These are phyloP conservation scores for Pelochelys cantorii DNA, from an alignment of 2,797 vertebrate species.

Conservation along the genomic window DNA sequence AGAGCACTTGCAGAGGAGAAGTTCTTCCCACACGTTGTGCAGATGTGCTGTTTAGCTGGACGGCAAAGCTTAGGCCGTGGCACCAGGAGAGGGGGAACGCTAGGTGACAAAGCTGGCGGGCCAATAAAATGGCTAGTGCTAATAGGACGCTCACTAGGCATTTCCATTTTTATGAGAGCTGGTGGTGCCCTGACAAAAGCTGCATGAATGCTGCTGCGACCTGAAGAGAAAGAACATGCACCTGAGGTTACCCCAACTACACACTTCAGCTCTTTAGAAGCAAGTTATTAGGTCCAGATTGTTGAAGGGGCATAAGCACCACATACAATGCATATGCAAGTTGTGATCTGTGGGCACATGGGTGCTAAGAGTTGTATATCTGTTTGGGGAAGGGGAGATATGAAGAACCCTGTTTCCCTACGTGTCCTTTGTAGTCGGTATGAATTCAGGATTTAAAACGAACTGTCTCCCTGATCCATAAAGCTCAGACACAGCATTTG, in stretches of 20 bases:
- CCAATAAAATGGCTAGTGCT: constrained; percentile 86
- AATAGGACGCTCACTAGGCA: constrained; percentile 88
- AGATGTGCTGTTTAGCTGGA: constrained; percentile 93
- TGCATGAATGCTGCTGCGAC: constrained; percentile 82
- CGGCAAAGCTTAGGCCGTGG: constrained; percentile 85
- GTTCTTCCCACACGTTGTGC: constrained; percentile 92
- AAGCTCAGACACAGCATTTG: not conserved
- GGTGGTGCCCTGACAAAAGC: constrained; percentile 88
- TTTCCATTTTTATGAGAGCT: constrained; percentile 91
- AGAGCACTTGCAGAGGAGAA: constrained; percentile 97
- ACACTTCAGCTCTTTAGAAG: not conserved
- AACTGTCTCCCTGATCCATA: not conserved
- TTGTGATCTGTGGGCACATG: not conserved
- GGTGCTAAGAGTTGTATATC: not conserved
- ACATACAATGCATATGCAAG: not conserved
- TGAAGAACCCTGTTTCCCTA: too few species aligned
- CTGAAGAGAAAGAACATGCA: constrained; percentile 69
- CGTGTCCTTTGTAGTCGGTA: not conserved
- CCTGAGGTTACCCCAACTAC: rapidly evolving
- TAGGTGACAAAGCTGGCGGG: constrained; percentile 82
- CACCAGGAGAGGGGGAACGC: constrained; percentile 75
- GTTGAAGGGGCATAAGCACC: not conserved
- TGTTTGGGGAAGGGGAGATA: not conserved
- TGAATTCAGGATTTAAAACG: rapidly evolving
- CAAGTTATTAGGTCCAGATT: not conserved